Conservation (phyloP, 2,888 invertebrate genomes). For the Digitonthophagus gazella region DNA sequence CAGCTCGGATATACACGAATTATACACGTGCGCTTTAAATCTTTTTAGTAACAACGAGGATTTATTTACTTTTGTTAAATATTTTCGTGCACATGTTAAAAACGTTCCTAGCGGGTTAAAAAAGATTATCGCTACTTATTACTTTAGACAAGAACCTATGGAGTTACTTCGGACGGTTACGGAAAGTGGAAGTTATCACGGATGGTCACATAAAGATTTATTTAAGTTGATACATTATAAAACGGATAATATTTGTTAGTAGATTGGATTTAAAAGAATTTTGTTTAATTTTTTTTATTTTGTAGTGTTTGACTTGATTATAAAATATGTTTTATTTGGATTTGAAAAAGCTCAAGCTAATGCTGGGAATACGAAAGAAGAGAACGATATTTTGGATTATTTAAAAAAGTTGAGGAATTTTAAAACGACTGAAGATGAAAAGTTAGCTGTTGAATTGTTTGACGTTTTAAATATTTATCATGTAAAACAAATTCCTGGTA, state of each 20-base stretch:
- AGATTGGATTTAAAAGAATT: conserved; percentile 30
- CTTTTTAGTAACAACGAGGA: conserved; percentile 62
- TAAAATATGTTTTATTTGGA: conserved; percentile 57
- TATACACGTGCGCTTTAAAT: conserved; percentile 41
- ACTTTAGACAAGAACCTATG: conserved; percentile 59
- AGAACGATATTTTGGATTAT: conserved; percentile 51
- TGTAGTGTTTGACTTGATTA: conserved; percentile 42
- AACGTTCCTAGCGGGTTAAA: conserved; percentile 43
- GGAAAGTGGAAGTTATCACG: conserved; percentile 61
- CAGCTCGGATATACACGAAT: conserved; percentile 20
- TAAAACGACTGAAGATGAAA: conserved; percentile 50
- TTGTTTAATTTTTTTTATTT: conserved; percentile 22
- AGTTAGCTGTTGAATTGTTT: conserved; percentile 54
- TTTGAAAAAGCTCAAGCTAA: conserved; percentile 53
- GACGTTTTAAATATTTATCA: conserved; percentile 55
- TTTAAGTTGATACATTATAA: conserved; percentile 63
- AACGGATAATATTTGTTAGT: conserved; percentile 53
- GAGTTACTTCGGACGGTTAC: conserved; percentile 64
- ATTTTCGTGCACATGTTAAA: conserved; percentile 36
- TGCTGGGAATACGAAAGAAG: conserved; percentile 46
- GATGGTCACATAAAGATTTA: conserved; percentile 73
- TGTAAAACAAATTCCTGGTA: conserved; percentile 68
- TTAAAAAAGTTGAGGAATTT: conserved; percentile 55
- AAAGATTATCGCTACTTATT: conserved; percentile 64
- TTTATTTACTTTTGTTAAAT: conserved; percentile 44